Evolutionary conservation across 2,113 vertebrate species (phyloP).

Genomic region (Megaceryle torquata): DNA sequence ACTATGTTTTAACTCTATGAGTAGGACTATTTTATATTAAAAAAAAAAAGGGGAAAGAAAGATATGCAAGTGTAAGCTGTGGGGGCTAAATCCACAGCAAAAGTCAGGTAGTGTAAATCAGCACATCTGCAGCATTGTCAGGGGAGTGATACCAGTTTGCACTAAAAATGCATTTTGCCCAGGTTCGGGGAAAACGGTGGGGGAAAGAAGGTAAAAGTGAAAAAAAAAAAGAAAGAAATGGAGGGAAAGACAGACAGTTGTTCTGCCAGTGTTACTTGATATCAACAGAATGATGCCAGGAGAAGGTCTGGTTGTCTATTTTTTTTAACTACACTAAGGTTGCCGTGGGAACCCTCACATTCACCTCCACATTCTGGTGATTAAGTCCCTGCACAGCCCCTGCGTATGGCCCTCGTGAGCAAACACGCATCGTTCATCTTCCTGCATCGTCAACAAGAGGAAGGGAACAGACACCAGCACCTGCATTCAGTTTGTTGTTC

Average conservation of each 20-base stretch:
- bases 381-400: background rate
- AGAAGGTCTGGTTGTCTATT: background rate
- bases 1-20: background rate
- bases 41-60: background rate
- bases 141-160: background rate
- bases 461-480: background rate
- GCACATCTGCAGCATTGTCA: background rate
- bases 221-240: background rate
- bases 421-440: background rate
- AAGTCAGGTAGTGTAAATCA: background rate
- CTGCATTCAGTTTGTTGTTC: background rate
- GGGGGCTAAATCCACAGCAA: background rate
- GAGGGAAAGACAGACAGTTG: background rate
- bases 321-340: background rate
- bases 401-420: background rate
- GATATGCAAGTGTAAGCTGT: background rate
- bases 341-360: slow-evolving; percentile 13
- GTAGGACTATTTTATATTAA: background rate
- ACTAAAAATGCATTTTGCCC: background rate
- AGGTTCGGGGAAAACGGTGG: background rate
- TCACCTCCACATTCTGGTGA: background rate
- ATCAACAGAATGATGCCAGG: background rate
- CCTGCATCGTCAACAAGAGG: background rate
- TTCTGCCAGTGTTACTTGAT: background rate
- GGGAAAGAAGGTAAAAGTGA: background rate